Percentiles rank a stretch among this genome's conserved stretches.
Conservation (phyloP, 2,888 invertebrate genomes). For the Diaprepes abbreviatus region DNA sequence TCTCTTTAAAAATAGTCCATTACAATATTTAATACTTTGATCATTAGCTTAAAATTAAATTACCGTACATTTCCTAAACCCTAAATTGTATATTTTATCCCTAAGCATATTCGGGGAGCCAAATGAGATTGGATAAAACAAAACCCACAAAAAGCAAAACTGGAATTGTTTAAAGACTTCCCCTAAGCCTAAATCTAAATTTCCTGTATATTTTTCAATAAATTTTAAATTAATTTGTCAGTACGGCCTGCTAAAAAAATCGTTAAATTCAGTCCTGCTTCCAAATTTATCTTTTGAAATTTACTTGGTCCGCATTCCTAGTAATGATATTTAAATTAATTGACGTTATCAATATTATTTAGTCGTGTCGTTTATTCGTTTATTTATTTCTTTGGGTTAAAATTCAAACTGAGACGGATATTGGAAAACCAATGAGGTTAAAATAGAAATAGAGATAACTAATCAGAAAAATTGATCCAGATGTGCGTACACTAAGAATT, state of each 20-base stretch:
- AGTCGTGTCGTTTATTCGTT: constrained; percentile 4
- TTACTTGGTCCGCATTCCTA: constrained; percentile 41
- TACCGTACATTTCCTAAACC: too few species aligned
- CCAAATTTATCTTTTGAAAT: constrained; percentile 33
- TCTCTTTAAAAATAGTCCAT: too few species aligned
- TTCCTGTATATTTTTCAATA: too few species aligned
- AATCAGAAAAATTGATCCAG: too few species aligned
- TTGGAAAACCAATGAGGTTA: not conserved
- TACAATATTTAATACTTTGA: too few species aligned
- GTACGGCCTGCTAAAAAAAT: not conserved
- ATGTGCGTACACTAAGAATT: too few species aligned
- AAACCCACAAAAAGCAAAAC: not conserved
- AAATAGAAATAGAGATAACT: too few species aligned
- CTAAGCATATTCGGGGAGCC: not conserved
- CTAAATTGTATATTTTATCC: not conserved
- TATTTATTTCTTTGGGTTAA: constrained; percentile 30
- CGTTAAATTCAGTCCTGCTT: constrained; percentile 24
- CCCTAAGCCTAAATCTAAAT: not conserved
- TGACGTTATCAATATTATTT: constrained; percentile 33
- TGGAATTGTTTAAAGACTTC: not conserved
- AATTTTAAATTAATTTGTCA: not conserved
- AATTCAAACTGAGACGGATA: constrained; percentile 27
- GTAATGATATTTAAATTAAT: constrained; percentile 27
- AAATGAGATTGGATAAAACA: not conserved
- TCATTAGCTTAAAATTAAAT: too few species aligned